Conservation (phyloP, 1,140 invertebrate species). For the Oscheius sp. region DNA sequence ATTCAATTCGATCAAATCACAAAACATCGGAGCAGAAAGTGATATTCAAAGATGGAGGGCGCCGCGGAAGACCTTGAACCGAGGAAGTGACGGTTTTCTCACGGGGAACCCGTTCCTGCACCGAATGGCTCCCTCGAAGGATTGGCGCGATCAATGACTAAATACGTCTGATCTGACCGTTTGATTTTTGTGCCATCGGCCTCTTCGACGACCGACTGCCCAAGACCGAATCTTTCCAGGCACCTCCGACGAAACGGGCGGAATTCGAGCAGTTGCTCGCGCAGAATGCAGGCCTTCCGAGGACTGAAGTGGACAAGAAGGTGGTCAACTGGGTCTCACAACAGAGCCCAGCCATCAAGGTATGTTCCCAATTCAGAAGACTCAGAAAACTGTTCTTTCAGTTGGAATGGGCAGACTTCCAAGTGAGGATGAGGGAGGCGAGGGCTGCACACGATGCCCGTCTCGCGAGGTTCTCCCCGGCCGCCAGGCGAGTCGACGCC, state of each 20-base stretch:
- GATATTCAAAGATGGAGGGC: too few relatives aligned
- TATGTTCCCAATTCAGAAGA: background rate
- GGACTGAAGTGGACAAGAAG: background rate
- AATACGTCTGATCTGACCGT: too few relatives aligned
- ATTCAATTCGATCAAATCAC: too few relatives aligned
- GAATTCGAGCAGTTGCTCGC: constrained; percentile 1
- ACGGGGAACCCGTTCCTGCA: too few relatives aligned
- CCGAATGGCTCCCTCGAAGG: too few relatives aligned
- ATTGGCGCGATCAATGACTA: too few relatives aligned
- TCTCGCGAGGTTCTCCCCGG: background rate
- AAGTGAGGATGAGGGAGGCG: background rate
- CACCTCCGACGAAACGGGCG: background rate
- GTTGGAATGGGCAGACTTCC: background rate
- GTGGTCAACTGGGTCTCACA: background rate
- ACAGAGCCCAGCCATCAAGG: background rate
- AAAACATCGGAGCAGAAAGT: too few relatives aligned
- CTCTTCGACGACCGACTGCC: too few relatives aligned
- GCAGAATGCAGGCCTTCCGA: background rate
- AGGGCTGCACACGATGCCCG: background rate
- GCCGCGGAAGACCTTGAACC: too few relatives aligned
- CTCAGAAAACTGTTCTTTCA: background rate
- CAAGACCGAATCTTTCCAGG: background rate
- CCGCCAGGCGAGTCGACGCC: background rate
- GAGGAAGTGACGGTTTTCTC: too few relatives aligned
- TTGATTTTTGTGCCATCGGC: too few relatives aligned